Base-by-base conservation (phyloP, 2,113 vertebrate genomes). In the Pangasianodon gigas region DNA sequence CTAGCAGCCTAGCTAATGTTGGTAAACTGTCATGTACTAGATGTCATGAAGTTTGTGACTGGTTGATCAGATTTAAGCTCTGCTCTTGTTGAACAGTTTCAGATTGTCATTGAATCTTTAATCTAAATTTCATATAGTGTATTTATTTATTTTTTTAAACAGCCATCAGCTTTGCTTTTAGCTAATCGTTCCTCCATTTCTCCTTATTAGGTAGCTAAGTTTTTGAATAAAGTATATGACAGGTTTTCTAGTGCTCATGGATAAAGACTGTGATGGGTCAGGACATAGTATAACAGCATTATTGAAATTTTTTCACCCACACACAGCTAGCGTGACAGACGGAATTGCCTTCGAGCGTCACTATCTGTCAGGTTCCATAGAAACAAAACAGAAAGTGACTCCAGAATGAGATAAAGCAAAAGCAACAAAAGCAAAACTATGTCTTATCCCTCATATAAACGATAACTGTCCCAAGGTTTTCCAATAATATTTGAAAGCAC, bases 241-340 rank as follows among this genome's bases (percentile, higher is more conserved):
- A 37, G 80, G 13, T 29, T 8, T 77, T 21, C 26, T 46, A 41
- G 41, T 16, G 48, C 46, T 80, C 46, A 80, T 80, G 6, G 54
- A 81, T 81, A 52, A 52, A 32, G 46, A 48, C 44, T 14, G 75
- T 51, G 29, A 81, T 2, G 29, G 4, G 7, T 3, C 46, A 51
- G 10, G 44, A 79, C 51, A 10, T 56, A 54, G n/a, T 10, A 4
- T 37, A 37, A 56, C n/a, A 56, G 80, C 51, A 37, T 82, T 82
- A 21, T 6, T 37, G 52, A 21, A 2, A 37, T 79, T 56, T 54
- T 54, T 60, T 84, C 54, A 13, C 32, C 54, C 54, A 41, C 32
- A 41, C 54, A 60, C 4, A 84, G 37, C 54, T 84, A 84, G 82
- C 82, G 82, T 84, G 82, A 84, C 32, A 84, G 82, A 16, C 21